These are phyloP conservation scores for Nematostella vectensis DNA, from an alignment of 92 coral and sea anemone genomes.

Conservation along the genomic window DNA sequence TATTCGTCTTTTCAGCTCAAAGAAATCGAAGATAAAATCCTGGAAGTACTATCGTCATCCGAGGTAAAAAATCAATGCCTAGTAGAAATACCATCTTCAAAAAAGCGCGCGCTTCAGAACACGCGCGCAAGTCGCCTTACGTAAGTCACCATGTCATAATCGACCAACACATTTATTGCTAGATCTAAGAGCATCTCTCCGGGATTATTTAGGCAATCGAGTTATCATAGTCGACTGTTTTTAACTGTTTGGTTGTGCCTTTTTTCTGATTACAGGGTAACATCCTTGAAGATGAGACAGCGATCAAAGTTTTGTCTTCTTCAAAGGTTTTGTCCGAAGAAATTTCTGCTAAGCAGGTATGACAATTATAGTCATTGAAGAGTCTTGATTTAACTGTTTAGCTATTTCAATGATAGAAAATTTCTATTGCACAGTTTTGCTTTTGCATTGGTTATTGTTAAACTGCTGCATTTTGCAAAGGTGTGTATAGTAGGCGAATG, in stretches of 20 bases:
- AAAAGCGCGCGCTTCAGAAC: no score
- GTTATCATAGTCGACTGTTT: no score
- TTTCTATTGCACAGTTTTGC: no score
- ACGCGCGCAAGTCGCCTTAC: not conserved
- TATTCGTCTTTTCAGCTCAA: constrained; percentile 50
- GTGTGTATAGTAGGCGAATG: no score
- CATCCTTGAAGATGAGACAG: constrained; percentile 97
- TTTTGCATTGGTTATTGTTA: no score
- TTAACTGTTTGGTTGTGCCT: no score
- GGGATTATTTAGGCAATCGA: no score
- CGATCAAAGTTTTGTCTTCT: constrained; percentile 87
- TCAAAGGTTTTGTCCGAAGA: constrained; percentile 96
- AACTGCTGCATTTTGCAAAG: no score
- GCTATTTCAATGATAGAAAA: not conserved
- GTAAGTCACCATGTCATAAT: not conserved
- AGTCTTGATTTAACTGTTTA: not conserved
- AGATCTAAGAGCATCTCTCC: no score
- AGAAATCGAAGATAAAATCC: constrained; percentile 95
- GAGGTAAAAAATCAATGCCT: constrained; percentile 74
- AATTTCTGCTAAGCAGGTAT: constrained; percentile 96
- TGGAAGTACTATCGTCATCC: constrained; percentile 88
- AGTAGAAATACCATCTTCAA: not conserved
- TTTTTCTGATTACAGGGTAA: constrained; percentile 52
- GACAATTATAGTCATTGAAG: not conserved
- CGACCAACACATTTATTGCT: no score